A percentile compares a stretch with the other conserved stretches of the same genome.
Evolutionary conservation across 2,888 invertebrate genomes (phyloP).

Genomic region (Pyrocoelia pectoralis): DNA sequence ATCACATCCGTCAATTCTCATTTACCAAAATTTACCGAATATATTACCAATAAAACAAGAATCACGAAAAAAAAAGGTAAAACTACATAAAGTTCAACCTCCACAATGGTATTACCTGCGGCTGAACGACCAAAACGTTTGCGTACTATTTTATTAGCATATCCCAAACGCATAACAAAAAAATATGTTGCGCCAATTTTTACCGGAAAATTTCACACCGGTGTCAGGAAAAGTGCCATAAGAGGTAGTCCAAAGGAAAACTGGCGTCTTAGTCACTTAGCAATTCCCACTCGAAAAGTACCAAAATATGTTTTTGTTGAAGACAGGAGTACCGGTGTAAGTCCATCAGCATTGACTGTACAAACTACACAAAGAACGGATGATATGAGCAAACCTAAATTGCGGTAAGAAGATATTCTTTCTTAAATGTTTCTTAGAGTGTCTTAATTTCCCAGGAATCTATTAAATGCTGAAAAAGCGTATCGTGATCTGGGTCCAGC

Average conservation of each 20-base stretch:
- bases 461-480: constrained; percentile 22
- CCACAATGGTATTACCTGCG: neutral
- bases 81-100: neutral
- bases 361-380: constrained; percentile 24
- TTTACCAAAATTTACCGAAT: neutral
- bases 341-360: constrained; percentile 25
- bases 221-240: constrained; percentile 13
- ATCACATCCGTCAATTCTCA: neutral
- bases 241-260: constrained; percentile 27
- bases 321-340: constrained; percentile 23
- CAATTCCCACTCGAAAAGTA: constrained; percentile 21
- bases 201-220: neutral
- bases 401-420: constrained; percentile 28
- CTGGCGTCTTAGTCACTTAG: constrained; percentile 42
- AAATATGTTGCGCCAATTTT: constrained; percentile 6
- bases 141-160: constrained; percentile 22
- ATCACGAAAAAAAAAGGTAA: neutral
- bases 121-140: constrained; percentile 6
- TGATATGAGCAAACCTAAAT: constrained; percentile 31
- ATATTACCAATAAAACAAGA: neutral
- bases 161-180: constrained; percentile 18
- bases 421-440: neutral
- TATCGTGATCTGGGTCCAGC: constrained; percentile 22
- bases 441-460: constrained; percentile 17
- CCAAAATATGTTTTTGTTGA: constrained; percentile 27